These are phyloP conservation scores for Pasiphila rectangulata DNA, from an alignment of 2,888 invertebrate species.

Conservation along the genomic window DNA sequence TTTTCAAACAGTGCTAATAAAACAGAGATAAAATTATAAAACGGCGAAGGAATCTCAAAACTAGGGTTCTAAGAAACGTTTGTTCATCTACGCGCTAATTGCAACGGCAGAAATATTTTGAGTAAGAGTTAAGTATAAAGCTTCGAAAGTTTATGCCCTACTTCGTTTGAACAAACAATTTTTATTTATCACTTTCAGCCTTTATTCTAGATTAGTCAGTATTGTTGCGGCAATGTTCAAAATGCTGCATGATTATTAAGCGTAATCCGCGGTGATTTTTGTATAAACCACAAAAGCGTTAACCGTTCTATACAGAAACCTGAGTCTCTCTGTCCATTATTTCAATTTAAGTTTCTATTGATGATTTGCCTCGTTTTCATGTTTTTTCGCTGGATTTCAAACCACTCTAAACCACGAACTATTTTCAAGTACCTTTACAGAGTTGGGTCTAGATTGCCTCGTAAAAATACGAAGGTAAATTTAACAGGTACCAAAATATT, in stretches of 20 bases:
- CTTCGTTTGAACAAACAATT: too few species aligned
- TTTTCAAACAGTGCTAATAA: slow-evolving; percentile 66
- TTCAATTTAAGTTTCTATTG: background rate
- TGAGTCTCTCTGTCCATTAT: too few species aligned
- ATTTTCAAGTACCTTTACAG: slow-evolving; percentile 11
- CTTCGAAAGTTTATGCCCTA: background rate
- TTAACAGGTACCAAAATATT: slow-evolving; percentile 25
- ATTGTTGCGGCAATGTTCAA: too few species aligned
- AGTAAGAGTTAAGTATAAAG: background rate
- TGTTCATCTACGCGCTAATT: background rate
- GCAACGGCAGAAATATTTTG: too few species aligned
- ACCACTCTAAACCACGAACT: background rate
- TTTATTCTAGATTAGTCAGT: too few species aligned
- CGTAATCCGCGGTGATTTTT: too few species aligned
- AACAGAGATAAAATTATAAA: slow-evolving; percentile 63
- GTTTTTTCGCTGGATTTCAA: background rate
- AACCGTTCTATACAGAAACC: too few species aligned
- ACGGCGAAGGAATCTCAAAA: slow-evolving; percentile 57
- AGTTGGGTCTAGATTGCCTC: slow-evolving; percentile 11
- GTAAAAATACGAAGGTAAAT: slow-evolving; percentile 15
- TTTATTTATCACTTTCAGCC: too few species aligned
- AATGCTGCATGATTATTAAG: too few species aligned
- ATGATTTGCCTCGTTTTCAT: background rate
- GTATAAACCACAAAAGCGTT: too few species aligned
- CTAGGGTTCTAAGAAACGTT: slow-evolving; percentile 29